A percentile compares a stretch with the other conserved stretches of the same genome.
Evolutionary conservation across 2,888 invertebrate species (phyloP).

Genomic region (Elmis aenea): DNA sequence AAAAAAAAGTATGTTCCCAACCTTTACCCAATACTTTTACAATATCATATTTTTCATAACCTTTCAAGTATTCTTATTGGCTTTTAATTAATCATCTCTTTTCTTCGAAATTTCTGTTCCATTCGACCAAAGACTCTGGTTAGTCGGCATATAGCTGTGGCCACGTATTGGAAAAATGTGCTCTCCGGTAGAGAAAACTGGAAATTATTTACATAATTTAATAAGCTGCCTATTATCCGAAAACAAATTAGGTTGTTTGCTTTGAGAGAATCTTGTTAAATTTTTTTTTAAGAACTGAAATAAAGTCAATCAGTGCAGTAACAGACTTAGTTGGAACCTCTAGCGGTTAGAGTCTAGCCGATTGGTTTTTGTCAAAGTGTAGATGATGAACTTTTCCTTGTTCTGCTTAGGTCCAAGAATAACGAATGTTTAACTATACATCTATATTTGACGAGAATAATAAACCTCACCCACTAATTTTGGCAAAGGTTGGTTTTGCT

Average conservation of each 20-base stretch:
- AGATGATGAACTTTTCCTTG: constrained; percentile 10
- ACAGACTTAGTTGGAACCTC: constrained; percentile 18
- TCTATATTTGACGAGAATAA: constrained; percentile 23
- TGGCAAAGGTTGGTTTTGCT: too few species aligned
- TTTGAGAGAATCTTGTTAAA: neutral
- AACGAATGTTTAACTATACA: constrained; percentile 25
- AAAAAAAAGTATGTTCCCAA: too few species aligned
- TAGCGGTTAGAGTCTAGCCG: too few species aligned
- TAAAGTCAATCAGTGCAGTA: constrained; percentile 10
- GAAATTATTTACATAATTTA: constrained; percentile 9
- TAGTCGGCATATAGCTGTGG: constrained; percentile 18
- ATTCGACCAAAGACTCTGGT: too few species aligned
- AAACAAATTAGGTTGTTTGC: constrained; percentile 10
- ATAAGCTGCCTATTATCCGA: constrained; percentile 17
- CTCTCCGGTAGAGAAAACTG: constrained; percentile 1
- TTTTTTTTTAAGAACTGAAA: constrained; percentile 5
- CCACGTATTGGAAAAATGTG: constrained; percentile 2
- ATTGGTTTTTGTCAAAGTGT: constrained; percentile 19
- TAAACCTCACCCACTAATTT: constrained; percentile 17
- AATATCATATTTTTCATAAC: constrained; percentile 15
- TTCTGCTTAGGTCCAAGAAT: too few species aligned
- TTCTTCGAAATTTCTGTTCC: constrained; percentile 16
- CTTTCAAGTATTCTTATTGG: constrained; percentile 12
- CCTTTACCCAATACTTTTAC: constrained; percentile 7
- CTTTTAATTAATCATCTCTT: constrained; percentile 18